These are phyloP conservation scores for Agrochola litura DNA, from an alignment of 2,888 invertebrate genomes.

Conservation along the genomic window DNA sequence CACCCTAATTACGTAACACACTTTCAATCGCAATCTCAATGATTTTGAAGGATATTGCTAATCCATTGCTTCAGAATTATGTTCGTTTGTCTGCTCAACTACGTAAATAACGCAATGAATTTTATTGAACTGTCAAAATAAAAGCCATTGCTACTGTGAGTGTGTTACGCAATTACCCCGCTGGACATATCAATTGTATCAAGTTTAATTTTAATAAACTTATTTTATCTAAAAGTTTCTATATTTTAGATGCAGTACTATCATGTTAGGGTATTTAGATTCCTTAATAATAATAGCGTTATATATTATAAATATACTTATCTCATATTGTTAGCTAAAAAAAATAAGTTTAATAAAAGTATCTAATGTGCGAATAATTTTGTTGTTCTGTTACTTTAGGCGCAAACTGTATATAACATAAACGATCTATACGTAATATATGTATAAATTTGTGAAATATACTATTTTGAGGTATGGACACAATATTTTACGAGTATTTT, in stretches of 20 bases:
- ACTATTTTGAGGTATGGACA: constrained; percentile 51
- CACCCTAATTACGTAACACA: too few species aligned
- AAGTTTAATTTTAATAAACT: constrained; percentile 33
- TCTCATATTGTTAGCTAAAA: constrained; percentile 87
- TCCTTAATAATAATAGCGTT: constrained; percentile 83
- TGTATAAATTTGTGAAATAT: constrained; percentile 59
- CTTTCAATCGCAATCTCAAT: too few species aligned
- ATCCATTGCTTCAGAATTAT: too few species aligned
- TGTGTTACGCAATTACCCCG: too few species aligned
- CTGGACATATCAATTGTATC: constrained; percentile 64
- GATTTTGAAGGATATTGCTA: too few species aligned
- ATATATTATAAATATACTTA: constrained; percentile 81
- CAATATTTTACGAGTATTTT: constrained; percentile 58
- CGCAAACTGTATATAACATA: constrained; percentile 63
- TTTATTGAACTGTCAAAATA: too few species aligned
- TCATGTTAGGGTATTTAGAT: constrained; percentile 82
- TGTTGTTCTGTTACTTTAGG: constrained; percentile 70
- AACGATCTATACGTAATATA: constrained; percentile 52
- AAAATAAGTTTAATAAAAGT: constrained; percentile 77
- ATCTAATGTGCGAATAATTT: constrained; percentile 78
- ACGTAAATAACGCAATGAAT: too few species aligned
- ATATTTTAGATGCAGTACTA: constrained; percentile 71
- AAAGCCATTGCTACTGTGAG: too few species aligned
- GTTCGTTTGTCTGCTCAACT: too few species aligned
- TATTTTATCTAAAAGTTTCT: constrained; percentile 65